These are phyloP conservation scores for Montipora efflorescens DNA, from an alignment of 64 coral and sea anemone genomes.

Conservation along the genomic window DNA sequence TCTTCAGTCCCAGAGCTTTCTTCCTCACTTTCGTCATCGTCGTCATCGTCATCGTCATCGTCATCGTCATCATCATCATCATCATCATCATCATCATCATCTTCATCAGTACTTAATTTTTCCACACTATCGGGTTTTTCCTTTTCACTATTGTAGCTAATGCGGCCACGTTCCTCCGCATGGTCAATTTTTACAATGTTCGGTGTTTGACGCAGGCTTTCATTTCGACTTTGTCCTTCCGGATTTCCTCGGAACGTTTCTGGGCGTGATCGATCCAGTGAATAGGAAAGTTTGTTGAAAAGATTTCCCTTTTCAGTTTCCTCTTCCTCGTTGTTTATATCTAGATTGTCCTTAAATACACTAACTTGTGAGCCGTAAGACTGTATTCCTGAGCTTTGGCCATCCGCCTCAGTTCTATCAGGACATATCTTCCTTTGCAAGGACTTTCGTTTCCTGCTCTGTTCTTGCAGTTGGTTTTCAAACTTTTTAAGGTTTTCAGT, in stretches of 20 bases:
- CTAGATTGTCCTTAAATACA: constrained; percentile 27
- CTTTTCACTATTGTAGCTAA: constrained; percentile 35
- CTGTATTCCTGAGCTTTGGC: constrained; percentile 57
- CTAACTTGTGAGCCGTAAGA: constrained; percentile 40
- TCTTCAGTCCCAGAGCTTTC: constrained; percentile 13
- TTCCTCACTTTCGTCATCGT: neutral
- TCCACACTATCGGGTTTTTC: neutral
- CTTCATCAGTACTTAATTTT: constrained; percentile 11
- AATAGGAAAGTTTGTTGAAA: neutral
- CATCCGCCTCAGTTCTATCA: constrained; percentile 69
- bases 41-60: neutral
- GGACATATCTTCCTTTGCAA: neutral
- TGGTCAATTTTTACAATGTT: constrained; percentile 23
- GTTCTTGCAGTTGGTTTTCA: constrained; percentile 38
- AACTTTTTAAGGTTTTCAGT: constrained; percentile 68
- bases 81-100: neutral
- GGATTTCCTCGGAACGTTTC: constrained; percentile 59
- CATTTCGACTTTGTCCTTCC: constrained; percentile 60
- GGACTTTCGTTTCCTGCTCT: neutral
- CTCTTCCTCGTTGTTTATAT: neutral
- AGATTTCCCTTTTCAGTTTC: neutral
- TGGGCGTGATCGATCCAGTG: constrained; percentile 2
- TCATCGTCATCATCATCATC: constrained; percentile 1
- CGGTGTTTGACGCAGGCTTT: neutral
- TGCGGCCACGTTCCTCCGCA: constrained; percentile 39